Evolutionary conservation across 2,888 invertebrate species (phyloP).

Genomic region (Phlogophora meticulosa): DNA sequence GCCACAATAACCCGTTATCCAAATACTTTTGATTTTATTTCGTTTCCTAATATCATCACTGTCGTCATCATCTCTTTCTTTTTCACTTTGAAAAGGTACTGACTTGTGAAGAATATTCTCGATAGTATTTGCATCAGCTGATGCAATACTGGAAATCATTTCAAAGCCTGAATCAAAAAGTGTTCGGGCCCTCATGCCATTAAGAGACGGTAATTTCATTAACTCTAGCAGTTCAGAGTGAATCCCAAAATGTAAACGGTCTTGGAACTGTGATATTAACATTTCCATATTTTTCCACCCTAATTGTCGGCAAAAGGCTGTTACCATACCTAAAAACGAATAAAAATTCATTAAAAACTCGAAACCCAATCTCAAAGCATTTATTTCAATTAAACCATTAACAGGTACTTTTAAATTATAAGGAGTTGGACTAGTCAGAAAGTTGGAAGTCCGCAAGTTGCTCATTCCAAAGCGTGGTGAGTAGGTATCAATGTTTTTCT

Average conservation of each 20-base stretch:
- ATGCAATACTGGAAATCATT: conserved; percentile 95
- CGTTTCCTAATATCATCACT: conserved; percentile 92
- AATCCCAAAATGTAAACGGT: conserved; percentile 98
- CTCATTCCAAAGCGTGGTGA: too few species aligned
- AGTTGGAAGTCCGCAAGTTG: too few species aligned
- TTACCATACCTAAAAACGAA: conserved; percentile 95
- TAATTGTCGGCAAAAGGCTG: conserved; percentile 97
- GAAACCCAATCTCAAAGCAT: not conserved
- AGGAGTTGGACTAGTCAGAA: too few species aligned
- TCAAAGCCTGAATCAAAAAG: conserved; percentile 96
- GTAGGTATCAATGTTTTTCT: too few species aligned
- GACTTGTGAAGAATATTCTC: conserved; percentile 95
- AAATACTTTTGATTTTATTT: conserved; percentile 93
- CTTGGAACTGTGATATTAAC: conserved; percentile 97
- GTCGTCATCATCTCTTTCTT: conserved; percentile 93
- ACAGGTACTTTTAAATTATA: not conserved
- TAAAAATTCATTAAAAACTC: not conserved
- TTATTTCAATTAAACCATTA: too few species aligned
- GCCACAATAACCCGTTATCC: conserved; percentile 95
- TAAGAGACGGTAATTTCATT: conserved; percentile 95
- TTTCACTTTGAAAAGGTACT: conserved; percentile 96
- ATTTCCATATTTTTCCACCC: conserved; percentile 98
- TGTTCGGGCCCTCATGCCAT: conserved; percentile 95
- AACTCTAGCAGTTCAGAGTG: conserved; percentile 97
- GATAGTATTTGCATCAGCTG: conserved; percentile 92